Evolutionary conservation across 2,888 invertebrate species (phyloP).

Genomic region (Podotricha telesiphe): DNA sequence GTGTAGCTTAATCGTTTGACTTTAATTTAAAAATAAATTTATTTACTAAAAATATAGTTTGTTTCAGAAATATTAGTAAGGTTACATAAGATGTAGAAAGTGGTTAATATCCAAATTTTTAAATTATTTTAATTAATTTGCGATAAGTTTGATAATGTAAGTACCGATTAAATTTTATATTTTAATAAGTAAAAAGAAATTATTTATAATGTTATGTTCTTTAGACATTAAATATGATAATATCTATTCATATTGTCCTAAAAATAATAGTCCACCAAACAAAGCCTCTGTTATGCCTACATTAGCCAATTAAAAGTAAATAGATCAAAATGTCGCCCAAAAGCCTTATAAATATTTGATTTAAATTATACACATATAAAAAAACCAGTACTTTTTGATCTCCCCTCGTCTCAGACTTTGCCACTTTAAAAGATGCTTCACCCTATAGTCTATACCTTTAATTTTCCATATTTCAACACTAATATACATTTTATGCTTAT

Average conservation of each 20-base stretch:
- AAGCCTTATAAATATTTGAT: background rate
- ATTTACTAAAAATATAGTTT: background rate
- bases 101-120: background rate
- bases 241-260: too few relatives aligned
- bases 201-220: too few relatives aligned
- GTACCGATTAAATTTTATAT: too few relatives aligned
- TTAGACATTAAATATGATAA: too few relatives aligned
- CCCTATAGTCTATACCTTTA: conserved; percentile 3
- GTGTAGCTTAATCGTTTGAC: background rate
- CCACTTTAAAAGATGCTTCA: conserved; percentile 7
- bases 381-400: background rate
- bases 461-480: background rate
- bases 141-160: too few relatives aligned
- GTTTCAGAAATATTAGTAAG: background rate
- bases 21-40: background rate
- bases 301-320: too few relatives aligned
- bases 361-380: background rate
- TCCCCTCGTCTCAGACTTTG: conserved; percentile 15
- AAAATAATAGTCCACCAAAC: too few relatives aligned
- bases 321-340: background rate
- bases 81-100: background rate
- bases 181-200: too few relatives aligned
- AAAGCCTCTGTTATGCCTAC: too few relatives aligned
- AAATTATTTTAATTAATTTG: too few relatives aligned
- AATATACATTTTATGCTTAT: conserved; percentile 8